Evolutionary conservation across 2,888 invertebrate genomes (phyloP).

Genomic region (Catocala nupta): DNA sequence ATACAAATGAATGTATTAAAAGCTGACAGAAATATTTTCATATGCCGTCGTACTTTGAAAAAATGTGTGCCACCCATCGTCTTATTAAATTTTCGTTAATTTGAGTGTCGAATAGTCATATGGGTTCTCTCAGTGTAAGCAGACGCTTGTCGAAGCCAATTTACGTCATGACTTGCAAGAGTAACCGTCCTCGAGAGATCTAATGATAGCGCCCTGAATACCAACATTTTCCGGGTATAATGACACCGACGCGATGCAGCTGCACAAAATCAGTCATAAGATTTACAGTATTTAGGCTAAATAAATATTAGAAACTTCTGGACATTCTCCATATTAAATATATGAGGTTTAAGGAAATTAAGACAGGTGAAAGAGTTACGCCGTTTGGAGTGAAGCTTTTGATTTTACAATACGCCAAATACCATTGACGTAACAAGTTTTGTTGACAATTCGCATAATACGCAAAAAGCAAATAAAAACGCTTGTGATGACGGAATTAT

Average conservation of each 20-base stretch:
- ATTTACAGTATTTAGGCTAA: background rate
- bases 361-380: no score
- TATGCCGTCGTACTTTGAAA: background rate
- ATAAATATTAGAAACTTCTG: background rate
- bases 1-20: no score
- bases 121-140: conserved; percentile 14
- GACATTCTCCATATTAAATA: background rate
- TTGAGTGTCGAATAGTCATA: background rate
- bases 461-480: no score
- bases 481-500: no score
- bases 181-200: conserved; percentile 15
- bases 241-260: background rate
- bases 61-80: background rate
- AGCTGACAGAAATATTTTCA: background rate
- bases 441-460: no score
- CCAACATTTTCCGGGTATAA: conserved; percentile 4
- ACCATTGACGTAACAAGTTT: no score
- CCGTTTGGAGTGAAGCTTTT: no score
- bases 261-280: background rate
- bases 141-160: conserved; percentile 24
- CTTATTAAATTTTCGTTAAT: conserved; percentile 7
- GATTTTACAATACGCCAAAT: no score
- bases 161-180: conserved; percentile 38
- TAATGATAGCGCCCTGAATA: conserved; percentile 9
- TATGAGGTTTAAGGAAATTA: no score